A percentile compares a stretch with the other conserved stretches of the same genome.
phyloP scores from a whole-genome alignment of 2,888 invertebrate genomes.

The Drosophila seclusa region DNA sequence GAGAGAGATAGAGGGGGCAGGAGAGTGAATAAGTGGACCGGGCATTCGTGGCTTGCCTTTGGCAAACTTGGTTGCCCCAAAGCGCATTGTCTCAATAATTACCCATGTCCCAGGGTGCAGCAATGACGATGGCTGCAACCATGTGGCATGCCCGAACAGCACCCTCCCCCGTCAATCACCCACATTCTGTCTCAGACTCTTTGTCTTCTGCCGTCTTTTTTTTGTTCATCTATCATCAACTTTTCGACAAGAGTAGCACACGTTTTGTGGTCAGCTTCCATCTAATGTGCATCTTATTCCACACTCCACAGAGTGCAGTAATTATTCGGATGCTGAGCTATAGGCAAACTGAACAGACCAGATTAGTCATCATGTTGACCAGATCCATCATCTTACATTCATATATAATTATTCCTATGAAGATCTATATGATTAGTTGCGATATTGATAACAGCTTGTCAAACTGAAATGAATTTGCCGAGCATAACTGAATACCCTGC shows the following conservation, averaged over 20 bases:
- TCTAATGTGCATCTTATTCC: slow-evolving; percentile 8
- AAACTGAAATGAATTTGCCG: neutral
- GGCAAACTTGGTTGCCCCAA: slow-evolving; percentile 50
- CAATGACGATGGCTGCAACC: slow-evolving; percentile 28
- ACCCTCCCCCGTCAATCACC: neutral
- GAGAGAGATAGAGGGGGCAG: neutral
- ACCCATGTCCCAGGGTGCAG: slow-evolving; percentile 70
- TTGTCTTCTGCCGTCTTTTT: slow-evolving; percentile 2
- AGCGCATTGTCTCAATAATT: slow-evolving; percentile 77
- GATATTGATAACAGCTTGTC: neutral
- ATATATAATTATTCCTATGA: neutral
- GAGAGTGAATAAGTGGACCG: slow-evolving; percentile 10
- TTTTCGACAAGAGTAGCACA: slow-evolving; percentile 63
- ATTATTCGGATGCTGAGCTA: slow-evolving; percentile 29
- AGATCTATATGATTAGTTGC: neutral
- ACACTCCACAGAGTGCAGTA: neutral
- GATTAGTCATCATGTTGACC: neutral
- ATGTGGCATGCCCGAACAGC: slow-evolving; percentile 33
- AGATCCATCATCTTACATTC: neutral
- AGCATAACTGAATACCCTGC: neutral
- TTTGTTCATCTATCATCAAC: slow-evolving; percentile 69
- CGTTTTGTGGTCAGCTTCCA: slow-evolving; percentile 50
- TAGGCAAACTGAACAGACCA: slow-evolving; percentile 19
- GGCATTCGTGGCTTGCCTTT: slow-evolving; percentile 5
- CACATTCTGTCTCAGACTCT: neutral